Base-by-base conservation (phyloP, 1,140 invertebrate genomes). In the Lordiphosa mommai region DNA sequence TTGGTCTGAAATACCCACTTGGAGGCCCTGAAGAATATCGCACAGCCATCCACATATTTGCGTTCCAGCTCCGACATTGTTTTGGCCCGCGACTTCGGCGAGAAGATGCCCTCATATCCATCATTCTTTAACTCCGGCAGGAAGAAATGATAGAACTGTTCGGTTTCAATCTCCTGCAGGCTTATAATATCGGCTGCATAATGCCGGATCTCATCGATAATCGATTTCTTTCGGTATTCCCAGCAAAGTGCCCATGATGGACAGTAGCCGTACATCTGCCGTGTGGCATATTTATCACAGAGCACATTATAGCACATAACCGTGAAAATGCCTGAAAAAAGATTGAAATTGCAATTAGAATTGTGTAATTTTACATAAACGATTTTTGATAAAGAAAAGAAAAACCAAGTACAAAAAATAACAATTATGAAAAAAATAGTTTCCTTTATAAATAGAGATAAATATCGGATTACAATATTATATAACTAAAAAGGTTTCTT, bases 291-390 rank as follows among this genome's bases (percentile, higher is more conserved):
- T 90, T 99, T 99, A 90, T 99, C 98, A 91, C 98, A 99, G 50
- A 99, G 92, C 48, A 99, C 97, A 91, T 99, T 99, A 92, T 99
- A 99, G 90, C 98, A 99, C 96, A 99, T 98, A 58, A 99, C 97
- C 46, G 98, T 99, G 91, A 99, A 98, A 88, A 97, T 95, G 91
- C 96, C 96, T 96, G 90, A 1, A 88, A 90, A 72, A 48, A 70
- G 61, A 61, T 44, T 27, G 34, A n/a, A n/a, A n/a, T n/a, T n/a
- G n/a, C n/a, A n/a, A n/a, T n/a, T n/a, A n/a, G n/a, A n/a, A n/a
- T n/a, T n/a, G n/a, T n/a, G n/a, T n/a, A n/a, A n/a, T n/a, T n/a
- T n/a, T n/a, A n/a, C 30, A 64, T 65, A 56, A 51, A 53, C 51
- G 60, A 63, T 61, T 59, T 43, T 63, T 33, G 60, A 12, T 29